Conservation (phyloP, 2,797 vertebrate genomes). For the Arctocebus calabarensis region DNA sequence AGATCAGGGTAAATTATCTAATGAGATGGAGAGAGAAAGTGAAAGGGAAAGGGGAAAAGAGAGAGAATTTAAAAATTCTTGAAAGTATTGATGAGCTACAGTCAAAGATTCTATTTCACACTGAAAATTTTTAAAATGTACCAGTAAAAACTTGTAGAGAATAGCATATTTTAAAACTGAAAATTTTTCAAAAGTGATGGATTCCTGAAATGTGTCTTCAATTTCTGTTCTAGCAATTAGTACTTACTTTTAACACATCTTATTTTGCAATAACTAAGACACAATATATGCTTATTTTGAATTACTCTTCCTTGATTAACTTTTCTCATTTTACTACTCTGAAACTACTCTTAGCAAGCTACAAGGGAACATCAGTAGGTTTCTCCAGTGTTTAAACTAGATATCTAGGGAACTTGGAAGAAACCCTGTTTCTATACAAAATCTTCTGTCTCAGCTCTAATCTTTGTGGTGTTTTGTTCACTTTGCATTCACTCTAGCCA, state of each 20-base stretch:
- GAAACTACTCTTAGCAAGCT: background rate
- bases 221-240: background rate
- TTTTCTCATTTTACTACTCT: background rate
- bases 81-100: background rate
- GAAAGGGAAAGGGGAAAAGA: background rate
- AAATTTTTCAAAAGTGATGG: background rate
- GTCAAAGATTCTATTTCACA: background rate
- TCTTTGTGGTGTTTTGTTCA: background rate
- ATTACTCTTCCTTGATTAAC: background rate
- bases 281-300: background rate
- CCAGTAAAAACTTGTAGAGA: background rate
- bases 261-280: background rate
- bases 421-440: background rate
- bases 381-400: background rate
- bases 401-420: background rate
- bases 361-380: background rate
- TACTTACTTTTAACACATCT: conserved; percentile 27
- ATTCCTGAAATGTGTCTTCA: conserved; percentile 27
- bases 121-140: background rate
- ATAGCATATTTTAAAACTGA: background rate
- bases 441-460: background rate
- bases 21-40: background rate
- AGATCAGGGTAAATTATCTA: background rate
- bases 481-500: background rate
- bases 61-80: background rate